Conservation (phyloP, 2,797 vertebrate species). For the Champsocephalus gunnari region DNA sequence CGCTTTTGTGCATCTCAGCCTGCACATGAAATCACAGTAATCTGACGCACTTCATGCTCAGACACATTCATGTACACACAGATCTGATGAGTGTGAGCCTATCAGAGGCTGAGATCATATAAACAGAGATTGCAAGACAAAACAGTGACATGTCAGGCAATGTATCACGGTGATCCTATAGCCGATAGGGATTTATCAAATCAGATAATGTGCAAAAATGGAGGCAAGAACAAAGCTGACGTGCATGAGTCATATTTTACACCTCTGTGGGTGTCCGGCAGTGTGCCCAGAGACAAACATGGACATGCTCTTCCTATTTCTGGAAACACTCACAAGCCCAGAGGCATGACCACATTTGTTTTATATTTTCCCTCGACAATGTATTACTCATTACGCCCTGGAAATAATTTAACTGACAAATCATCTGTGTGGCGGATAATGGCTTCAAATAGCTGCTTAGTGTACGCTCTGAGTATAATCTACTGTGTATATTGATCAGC, state of each 20-base stretch:
- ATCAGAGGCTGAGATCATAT: constrained; percentile 59
- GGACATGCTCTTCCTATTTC: constrained; percentile 37
- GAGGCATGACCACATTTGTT: constrained; percentile 38
- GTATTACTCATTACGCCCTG: constrained; percentile 11
- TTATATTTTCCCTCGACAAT: constrained; percentile 15
- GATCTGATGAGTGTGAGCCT: constrained; percentile 16
- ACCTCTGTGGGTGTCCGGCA: constrained; percentile 64
- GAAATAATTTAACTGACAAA: constrained; percentile 10
- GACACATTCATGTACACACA: constrained; percentile 41
- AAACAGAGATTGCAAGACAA: constrained; percentile 55
- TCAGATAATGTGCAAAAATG: constrained; percentile 35
- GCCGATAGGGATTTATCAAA: constrained; percentile 36
- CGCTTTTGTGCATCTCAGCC: constrained; percentile 35
- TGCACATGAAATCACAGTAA: constrained; percentile 42
- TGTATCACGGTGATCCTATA: constrained; percentile 29
- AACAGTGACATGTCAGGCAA: constrained; percentile 41
- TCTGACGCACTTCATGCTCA: constrained; percentile 48
- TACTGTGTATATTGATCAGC: constrained; percentile 5
- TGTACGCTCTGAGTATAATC: not conserved
- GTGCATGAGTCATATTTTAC: constrained; percentile 46
- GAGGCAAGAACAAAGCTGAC: constrained; percentile 42
- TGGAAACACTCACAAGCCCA: constrained; percentile 34
- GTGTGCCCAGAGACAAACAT: constrained; percentile 23
- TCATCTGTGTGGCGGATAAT: constrained; percentile 8
- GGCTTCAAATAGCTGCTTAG: not conserved